phyloP scores from a whole-genome alignment of 1,140 invertebrate genomes.

The Hermatobates lingyangjiaoensis region DNA sequence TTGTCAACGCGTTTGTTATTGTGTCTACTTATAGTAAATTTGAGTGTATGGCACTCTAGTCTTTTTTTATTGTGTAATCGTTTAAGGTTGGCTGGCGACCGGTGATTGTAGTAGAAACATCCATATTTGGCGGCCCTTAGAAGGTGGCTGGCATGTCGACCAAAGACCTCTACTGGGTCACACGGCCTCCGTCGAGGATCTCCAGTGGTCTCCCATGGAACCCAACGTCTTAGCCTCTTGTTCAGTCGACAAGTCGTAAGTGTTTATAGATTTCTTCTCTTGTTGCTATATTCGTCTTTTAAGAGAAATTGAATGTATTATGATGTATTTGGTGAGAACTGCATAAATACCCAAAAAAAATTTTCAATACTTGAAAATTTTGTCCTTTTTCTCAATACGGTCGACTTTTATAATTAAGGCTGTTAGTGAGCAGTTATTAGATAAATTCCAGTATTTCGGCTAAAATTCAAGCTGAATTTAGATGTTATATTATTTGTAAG shows the following conservation, averaged over 20 bases:
- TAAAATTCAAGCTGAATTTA: too few relatives aligned
- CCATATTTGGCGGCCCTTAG: conserved; percentile 71
- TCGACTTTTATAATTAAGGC: too few relatives aligned
- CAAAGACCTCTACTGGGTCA: conserved; percentile 74
- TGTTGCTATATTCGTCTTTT: too few relatives aligned
- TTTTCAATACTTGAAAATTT: too few relatives aligned
- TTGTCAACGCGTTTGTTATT: too few relatives aligned
- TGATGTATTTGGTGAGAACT: conserved; percentile 2
- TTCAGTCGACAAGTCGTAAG: conserved; percentile 71
- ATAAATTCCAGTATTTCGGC: too few relatives aligned
- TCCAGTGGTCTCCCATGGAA: conserved; percentile 98
- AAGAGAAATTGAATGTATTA: too few relatives aligned
- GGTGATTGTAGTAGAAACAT: conserved; percentile 83
- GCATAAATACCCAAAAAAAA: neutral
- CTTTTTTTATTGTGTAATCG: neutral
- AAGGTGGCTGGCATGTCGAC: conserved; percentile 71
- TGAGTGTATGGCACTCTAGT: neutral
- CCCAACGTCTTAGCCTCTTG: conserved; percentile 82
- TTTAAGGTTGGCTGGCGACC: conserved; percentile 52
- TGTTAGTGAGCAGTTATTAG: too few relatives aligned
- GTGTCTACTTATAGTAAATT: too few relatives aligned
- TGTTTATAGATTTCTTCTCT: too few relatives aligned
- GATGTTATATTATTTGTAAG: too few relatives aligned
- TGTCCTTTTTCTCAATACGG: too few relatives aligned
- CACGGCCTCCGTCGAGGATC: conserved; percentile 85